Base-by-base conservation (phyloP, 1,140 invertebrate species). In the Eupristina koningsbergeri region DNA sequence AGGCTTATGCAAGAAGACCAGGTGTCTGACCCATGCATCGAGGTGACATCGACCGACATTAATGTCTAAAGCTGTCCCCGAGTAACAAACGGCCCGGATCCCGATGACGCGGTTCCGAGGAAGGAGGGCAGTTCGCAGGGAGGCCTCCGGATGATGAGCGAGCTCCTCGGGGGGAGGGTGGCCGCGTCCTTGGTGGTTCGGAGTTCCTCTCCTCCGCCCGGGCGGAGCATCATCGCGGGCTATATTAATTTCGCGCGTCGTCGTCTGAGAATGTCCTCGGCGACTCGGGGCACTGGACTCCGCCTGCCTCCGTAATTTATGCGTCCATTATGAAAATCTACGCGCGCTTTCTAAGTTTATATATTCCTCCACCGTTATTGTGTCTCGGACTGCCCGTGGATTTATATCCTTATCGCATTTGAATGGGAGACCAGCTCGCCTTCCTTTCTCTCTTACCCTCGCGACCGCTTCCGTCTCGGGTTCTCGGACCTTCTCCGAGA, bases 321-420 rank as follows among this genome's bases (percentile, higher is more conserved):
- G 50, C 61, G 41, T 80, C 83, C 83, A 84, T 84, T 84, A 84
- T 84, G 77, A 80, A 83, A 83, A 83, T 83, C 82, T 83, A 84
- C 77, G 71, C 45, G 39, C 77, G 41, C 77, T 80, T 84, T 84
- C 83, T 84, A 84, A 84, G 76, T 80, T 84, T 78, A 69, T 34
- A 80, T 84, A 79, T 79, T 75, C 69, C 41, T 45, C 19, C 31
- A 53, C 69, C 71, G 69, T 67, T 84, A 84, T 80, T 84, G 76
- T 84, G 82, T 78, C 53, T 79, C 67, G n/a, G 19, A n/a, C n/a
- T n/a, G n/a, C 11, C 29, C n/a, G 19, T 80, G 69, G 45, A 80
- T 84, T 84, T 84, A 80, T 80, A 85, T 85, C 75, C 85, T 81
- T 64, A 74, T 84, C 75, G 71, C 39, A 71, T 81, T 81, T 74